Base-by-base conservation (phyloP, 2,888 invertebrate species). In the Bellardia pandia region DNA sequence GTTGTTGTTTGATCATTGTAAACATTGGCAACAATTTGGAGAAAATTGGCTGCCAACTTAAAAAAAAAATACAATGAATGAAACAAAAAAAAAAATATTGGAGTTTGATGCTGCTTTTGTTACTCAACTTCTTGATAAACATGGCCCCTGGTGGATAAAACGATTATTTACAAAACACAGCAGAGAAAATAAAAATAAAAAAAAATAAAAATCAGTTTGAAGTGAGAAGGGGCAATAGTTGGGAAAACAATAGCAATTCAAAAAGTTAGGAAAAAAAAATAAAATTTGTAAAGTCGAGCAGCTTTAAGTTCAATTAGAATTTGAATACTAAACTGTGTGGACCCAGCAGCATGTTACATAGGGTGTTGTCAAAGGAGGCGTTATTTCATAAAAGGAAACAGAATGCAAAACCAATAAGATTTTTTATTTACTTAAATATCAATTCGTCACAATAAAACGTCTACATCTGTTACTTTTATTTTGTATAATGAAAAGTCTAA, bases 41-140 rank as follows among this genome's bases (percentile, higher is more conserved):
- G 74, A 72, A 80, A 81, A 87, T 85, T 85, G 77, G 60, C 77
- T 81, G 84, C 85, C 78, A 87, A 87, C 81, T 78, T 42, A 42
- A 53, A 80, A 80, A 80, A 64, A 60, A 48, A 30, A 23, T 48
- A 45, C 3, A 68, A 42, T 51, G 11, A 51, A 53, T 37, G n/a
- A 33, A 69, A 53, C 11, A 33, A 53, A 71, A 64, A 72, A 82
- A 11, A 7, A 64, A 72, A 82, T 6, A 7, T 40, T 40, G 1
- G 51, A 45, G 51, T 45, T 71, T 71, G n/a, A 45, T 71, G 62
- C 53, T 74, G 23, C 53, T 42, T 33, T 71, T 64, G 68, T 23
- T 60, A 51, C 79, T 69, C 69, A 51, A 74, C 58, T 76, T 60
- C 64, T 81, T 64, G 77, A 85, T 82, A 75, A 81, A 78, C 64